Percentiles rank a stretch among this genome's conserved stretches.
Evolutionary conservation across 1,140 invertebrate genomes (phyloP).

Genomic region (Zaprionus ghesquierei): DNA sequence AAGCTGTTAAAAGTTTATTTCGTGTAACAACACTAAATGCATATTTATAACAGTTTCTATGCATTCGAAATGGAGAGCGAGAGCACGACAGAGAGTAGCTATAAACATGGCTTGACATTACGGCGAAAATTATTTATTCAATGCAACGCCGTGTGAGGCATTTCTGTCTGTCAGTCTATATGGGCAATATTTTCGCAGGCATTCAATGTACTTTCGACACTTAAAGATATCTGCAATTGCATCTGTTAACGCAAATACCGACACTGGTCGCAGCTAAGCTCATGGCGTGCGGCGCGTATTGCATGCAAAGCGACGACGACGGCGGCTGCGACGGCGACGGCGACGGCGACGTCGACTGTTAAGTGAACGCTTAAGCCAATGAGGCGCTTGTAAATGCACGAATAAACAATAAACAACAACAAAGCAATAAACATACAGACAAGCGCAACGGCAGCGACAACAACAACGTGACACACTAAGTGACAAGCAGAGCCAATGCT

Average conservation of each 20-base stretch:
- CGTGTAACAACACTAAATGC: not conserved
- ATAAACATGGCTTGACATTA: not conserved
- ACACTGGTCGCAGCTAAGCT: not conserved
- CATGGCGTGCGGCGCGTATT: constrained; percentile 15
- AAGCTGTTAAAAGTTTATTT: not conserved
- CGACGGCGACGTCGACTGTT: too few species aligned
- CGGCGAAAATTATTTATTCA: not conserved
- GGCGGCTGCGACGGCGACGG: too few species aligned
- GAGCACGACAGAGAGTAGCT: not conserved
- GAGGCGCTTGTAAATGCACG: constrained; percentile 40
- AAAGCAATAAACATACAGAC: constrained; percentile 74
- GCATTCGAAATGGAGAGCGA: not conserved
- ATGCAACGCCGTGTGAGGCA: constrained; percentile 18
- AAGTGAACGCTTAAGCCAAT: constrained; percentile 70
- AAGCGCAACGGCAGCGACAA: constrained; percentile 43
- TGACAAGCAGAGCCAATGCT: constrained; percentile 53
- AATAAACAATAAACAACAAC: constrained; percentile 58
- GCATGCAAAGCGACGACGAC: constrained; percentile 47
- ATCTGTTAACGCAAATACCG: constrained; percentile 20
- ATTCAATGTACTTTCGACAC: constrained; percentile 31
- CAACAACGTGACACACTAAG: constrained; percentile 13
- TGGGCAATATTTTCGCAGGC: constrained; percentile 26
- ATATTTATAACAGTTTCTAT: not conserved
- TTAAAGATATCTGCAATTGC: constrained; percentile 23
- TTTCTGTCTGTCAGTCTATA: not conserved